These are phyloP conservation scores for Drosophila nigrodunni DNA, from an alignment of 1,140 invertebrate species.

Conservation along the genomic window DNA sequence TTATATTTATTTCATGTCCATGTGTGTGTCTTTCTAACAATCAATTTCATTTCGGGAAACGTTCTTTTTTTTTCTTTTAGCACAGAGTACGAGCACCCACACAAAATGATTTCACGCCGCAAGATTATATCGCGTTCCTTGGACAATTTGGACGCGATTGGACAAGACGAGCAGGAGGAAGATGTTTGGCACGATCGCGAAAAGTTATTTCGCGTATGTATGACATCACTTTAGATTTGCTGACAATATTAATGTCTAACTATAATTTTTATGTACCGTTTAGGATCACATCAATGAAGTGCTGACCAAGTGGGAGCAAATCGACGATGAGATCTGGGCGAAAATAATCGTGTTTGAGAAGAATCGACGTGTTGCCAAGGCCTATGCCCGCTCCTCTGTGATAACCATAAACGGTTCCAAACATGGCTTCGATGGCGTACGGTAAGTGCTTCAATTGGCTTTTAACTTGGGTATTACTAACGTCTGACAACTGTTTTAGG, in stretches of 20 bases:
- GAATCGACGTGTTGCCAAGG: constrained; percentile 96
- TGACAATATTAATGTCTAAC: not conserved
- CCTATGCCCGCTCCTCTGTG: constrained; percentile 96
- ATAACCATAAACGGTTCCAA: constrained; percentile 97
- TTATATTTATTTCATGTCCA: not conserved
- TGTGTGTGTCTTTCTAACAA: constrained; percentile 50
- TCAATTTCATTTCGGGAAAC: constrained; percentile 50
- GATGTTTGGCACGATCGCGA: constrained; percentile 98
- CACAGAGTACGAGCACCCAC: constrained; percentile 33
- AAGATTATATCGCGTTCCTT: constrained; percentile 95
- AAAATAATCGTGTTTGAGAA: constrained; percentile 98
- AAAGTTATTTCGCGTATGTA: constrained; percentile 94
- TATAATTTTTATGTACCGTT: constrained; percentile 3
- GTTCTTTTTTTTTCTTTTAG: constrained; percentile 54
- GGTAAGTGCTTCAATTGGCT: constrained; percentile 86
- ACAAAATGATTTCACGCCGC: constrained; percentile 93
- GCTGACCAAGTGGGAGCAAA: constrained; percentile 97
- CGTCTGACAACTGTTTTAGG: constrained; percentile 84
- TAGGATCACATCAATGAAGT: constrained; percentile 99
- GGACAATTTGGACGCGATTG: constrained; percentile 93
- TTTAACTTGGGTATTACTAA: not conserved
- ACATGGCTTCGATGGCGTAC: constrained; percentile 97
- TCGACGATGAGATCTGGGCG: constrained; percentile 99
- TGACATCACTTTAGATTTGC: constrained; percentile 29
- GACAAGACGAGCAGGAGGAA: constrained; percentile 91